Conservation (phyloP, 2,113 vertebrate species). For the Bungarus multicinctus region DNA sequence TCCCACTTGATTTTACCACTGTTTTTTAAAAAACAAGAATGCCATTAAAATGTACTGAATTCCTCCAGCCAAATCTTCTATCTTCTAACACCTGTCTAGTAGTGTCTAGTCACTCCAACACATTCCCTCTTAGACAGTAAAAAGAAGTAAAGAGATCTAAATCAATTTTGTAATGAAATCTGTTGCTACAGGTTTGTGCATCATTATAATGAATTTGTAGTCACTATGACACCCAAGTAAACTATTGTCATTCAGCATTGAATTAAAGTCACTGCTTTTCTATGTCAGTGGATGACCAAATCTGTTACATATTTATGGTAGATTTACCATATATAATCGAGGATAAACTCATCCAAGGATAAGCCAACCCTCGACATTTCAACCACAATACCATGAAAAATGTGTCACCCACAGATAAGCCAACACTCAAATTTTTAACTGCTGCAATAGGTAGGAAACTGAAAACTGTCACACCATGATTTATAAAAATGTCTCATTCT, state of each 20-base stretch:
- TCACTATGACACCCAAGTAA: background rate
- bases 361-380: background rate
- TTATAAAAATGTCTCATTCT: background rate
- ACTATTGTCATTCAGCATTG: background rate
- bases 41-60: background rate
- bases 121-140: background rate
- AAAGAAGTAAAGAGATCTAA: background rate
- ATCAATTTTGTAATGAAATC: background rate
- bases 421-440: background rate
- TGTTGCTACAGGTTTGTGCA: background rate
- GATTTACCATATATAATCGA: background rate
- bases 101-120: background rate
- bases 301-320: background rate
- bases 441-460: background rate
- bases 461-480: background rate
- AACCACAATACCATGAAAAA: background rate
- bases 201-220: background rate
- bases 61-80: background rate
- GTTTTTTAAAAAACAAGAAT: background rate
- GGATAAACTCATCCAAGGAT: background rate
- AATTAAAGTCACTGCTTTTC: background rate
- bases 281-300: background rate
- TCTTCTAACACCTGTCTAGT: background rate
- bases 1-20: background rate
- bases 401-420: background rate